Evolutionary conservation across 2,797 vertebrate species (phyloP).

Genomic region (Jordanella pulchra): DNA sequence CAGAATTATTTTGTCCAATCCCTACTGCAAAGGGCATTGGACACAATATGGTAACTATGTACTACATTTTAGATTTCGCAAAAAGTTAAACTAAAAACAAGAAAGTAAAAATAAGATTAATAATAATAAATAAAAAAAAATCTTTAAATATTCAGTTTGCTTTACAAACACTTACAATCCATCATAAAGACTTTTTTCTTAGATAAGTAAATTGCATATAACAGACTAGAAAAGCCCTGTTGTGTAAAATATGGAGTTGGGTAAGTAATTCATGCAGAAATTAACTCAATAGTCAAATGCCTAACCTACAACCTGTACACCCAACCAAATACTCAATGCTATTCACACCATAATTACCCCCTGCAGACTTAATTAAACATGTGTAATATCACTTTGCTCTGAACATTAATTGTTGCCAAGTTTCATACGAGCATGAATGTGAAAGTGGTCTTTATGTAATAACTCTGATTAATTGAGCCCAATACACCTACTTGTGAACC

Average conservation of each 20-base stretch:
- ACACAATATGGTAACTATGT: too few relatives aligned
- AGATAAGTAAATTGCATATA: too few relatives aligned
- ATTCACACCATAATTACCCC: neutral
- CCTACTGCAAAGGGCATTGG: too few relatives aligned
- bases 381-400: conserved; percentile 1
- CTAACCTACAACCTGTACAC: conserved; percentile 1
- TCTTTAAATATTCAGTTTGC: neutral
- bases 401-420: conserved; percentile 4
- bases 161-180: neutral
- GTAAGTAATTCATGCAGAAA: neutral
- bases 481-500: conserved; percentile 1
- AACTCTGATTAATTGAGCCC: conserved; percentile 7
- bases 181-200: neutral
- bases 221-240: neutral
- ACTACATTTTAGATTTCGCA: too few relatives aligned
- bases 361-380: conserved; percentile 11
- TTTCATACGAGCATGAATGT: neutral
- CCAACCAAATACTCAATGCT: conserved; percentile 9
- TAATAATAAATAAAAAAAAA: too few relatives aligned
- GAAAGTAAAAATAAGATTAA: too few relatives aligned
- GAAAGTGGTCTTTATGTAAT: conserved; percentile 8
- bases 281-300: neutral
- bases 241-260: neutral
- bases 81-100: too few relatives aligned
- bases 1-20: too few relatives aligned